A percentile compares a stretch with the other conserved stretches of the same genome.
Evolutionary conservation across 1,140 invertebrate genomes (phyloP).

Genomic region (Drosophila fuyamai): DNA sequence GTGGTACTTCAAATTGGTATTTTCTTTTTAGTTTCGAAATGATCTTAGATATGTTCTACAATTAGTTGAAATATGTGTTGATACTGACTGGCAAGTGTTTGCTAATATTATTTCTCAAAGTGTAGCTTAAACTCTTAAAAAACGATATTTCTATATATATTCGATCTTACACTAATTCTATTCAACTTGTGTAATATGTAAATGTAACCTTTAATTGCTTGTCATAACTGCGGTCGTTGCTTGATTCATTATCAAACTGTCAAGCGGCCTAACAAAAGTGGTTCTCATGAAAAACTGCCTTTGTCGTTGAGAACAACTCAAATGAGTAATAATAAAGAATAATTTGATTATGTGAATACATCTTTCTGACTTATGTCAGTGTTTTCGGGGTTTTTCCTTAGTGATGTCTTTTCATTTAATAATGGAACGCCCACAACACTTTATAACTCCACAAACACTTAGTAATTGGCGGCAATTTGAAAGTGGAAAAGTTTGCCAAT

Average conservation of each 20-base stretch:
- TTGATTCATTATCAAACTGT: conserved; percentile 41
- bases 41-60: too few relatives aligned
- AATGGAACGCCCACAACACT: background rate
- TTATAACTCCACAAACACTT: background rate
- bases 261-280: conserved; percentile 7
- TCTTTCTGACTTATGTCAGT: background rate
- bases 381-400: background rate
- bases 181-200: background rate
- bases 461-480: conserved; percentile 4
- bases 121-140: too few relatives aligned
- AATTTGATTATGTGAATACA: conserved; percentile 10
- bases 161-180: background rate
- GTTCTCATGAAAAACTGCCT: conserved; percentile 32
- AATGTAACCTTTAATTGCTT: conserved; percentile 10
- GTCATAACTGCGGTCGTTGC: conserved; percentile 10
- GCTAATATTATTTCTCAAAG: too few relatives aligned
- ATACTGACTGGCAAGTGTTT: too few relatives aligned
- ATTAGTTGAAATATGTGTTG: too few relatives aligned
- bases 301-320: conserved; percentile 7
- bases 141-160: background rate
- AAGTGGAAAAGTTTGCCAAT: conserved; percentile 7
- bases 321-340: conserved; percentile 7
- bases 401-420: background rate
- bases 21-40: background rate
- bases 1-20: background rate